Percentiles rank a stretch among this genome's conserved stretches.
Conservation (phyloP, 2,888 invertebrate species). For the Synergus itoensis region DNA sequence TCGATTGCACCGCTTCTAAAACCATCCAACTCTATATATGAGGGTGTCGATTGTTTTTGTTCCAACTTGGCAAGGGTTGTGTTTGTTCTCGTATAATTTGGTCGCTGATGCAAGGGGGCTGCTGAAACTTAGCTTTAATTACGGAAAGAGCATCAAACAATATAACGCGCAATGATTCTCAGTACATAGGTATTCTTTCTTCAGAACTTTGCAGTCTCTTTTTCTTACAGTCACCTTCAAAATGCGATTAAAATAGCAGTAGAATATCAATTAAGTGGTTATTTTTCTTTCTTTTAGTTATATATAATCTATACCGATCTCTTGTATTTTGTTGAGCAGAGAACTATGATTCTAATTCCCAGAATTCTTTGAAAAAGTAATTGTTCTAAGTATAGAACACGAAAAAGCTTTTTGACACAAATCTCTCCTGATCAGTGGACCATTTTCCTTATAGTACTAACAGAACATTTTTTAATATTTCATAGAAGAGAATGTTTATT, state of each 20-base stretch:
- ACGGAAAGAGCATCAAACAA: constrained; percentile 36
- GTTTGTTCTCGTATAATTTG: constrained; percentile 27
- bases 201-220: not conserved
- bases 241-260: not conserved
- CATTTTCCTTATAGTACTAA: too few relatives aligned
- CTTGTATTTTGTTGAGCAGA: too few relatives aligned
- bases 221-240: constrained; percentile 2
- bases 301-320: too few relatives aligned
- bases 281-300: not conserved
- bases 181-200: not conserved
- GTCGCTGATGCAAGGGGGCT: constrained; percentile 19
- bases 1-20: constrained; percentile 23
- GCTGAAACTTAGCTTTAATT: constrained; percentile 28
- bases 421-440: too few relatives aligned
- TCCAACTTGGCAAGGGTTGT: constrained; percentile 6
- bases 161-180: not conserved
- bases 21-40: constrained; percentile 10
- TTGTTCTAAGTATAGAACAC: too few relatives aligned
- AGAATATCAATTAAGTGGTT: not conserved
- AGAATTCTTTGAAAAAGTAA: too few relatives aligned
- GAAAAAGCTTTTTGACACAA: too few relatives aligned
- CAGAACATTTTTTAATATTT: too few relatives aligned
- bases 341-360: too few relatives aligned
- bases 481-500: too few relatives aligned
- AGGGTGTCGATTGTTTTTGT: constrained; percentile 30